Base-by-base conservation (phyloP, 2,113 vertebrate species). In the Stictonetta naevosa region DNA sequence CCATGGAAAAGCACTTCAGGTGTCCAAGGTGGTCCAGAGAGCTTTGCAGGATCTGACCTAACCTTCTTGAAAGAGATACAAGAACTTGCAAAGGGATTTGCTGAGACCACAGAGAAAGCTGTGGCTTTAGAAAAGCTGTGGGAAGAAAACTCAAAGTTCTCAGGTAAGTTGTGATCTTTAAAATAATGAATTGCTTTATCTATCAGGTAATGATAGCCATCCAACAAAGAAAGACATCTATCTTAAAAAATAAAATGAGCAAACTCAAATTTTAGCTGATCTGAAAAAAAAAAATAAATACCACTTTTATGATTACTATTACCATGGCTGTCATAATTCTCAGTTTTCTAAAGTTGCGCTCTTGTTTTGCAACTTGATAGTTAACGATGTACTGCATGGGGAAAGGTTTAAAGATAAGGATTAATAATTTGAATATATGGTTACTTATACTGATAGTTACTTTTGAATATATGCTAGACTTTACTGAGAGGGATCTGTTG, bases 21-120 rank as follows among this genome's bases (percentile, higher is more conserved):
- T 25, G 71, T 62, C 28, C 59, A 36, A 4, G 48, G 12, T 68
- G 25, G 38, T 50, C 29, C 80, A 29, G 86, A 90, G 20, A 64
- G 48, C 34, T 25, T 53, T 23, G 59, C 28, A 29, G 72, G 38
- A 23, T 84, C 22, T 6, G 69, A 97, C 60, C 13, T 96, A 31
- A 56, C 14, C 44, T 97, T 98, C 75, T 81, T 98, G 85, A 75
- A 90, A 71, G 94, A 97, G n/a, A 40, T 97, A 33, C 84, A 98
- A 84, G 97, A 97, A 28, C 82, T 98, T 72, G 91, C 96, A 5
- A 76, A 95, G 11, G 97, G 92, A 11, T 87, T 98, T 82, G 93
- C 92, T 48, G 78, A 94, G 56, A 95, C 90, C 10, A 84, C 96
- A 79, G 89, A 95, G 72, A 97, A 98, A 93, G 96, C 93, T 4